phyloP scores from a whole-genome alignment of 2,797 vertebrate genomes.

The Propithecus deckenii region DNA sequence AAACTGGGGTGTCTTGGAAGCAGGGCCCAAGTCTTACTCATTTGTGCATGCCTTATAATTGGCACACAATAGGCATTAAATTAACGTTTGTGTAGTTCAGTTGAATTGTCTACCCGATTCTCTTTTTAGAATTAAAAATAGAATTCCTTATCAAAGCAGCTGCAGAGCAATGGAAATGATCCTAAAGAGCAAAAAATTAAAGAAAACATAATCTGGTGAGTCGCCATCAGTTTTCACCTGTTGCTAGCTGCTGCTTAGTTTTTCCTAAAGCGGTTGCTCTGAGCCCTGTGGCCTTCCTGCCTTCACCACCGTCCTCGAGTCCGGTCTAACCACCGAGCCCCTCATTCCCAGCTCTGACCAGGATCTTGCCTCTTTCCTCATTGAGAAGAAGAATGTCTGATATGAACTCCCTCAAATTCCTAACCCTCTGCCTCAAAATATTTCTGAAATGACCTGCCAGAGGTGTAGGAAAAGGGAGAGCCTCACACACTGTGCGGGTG shows the following conservation, averaged over 20 bases:
- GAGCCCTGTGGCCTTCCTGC: not conserved
- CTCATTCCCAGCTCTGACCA: not conserved
- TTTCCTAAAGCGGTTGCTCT: not conserved
- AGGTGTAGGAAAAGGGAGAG: too few species aligned
- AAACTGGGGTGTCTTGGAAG: not conserved
- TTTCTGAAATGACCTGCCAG: not conserved
- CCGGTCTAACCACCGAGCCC: not conserved
- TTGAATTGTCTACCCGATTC: not conserved
- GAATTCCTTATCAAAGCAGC: not conserved
- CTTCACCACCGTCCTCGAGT: not conserved
- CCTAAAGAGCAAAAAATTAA: not conserved
- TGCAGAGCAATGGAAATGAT: not conserved
- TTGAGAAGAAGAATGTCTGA: not conserved
- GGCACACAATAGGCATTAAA: not conserved
- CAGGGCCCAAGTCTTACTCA: not conserved
- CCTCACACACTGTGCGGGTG: not conserved
- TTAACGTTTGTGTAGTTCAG: not conserved
- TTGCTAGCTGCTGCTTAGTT: not conserved
- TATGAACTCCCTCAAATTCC: not conserved
- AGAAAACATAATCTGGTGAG: not conserved
- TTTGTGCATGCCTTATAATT: not conserved
- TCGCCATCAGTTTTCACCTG: not conserved
- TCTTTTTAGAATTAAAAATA: slow-evolving; percentile 19
- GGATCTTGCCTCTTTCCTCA: not conserved
- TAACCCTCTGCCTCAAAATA: not conserved